Evolutionary conservation across 2,113 vertebrate species (phyloP).

Genomic region (human): GRCh38 chr7:85412001-85412500

Average conservation of each 20-base stretch:
- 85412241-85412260: not conserved
- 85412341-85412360: not conserved
- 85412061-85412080: not conserved
- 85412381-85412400: not conserved
- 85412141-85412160: not conserved
- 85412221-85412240: not conserved
- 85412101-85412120: not conserved
- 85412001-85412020: not conserved
- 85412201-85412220: not conserved
- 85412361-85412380: not conserved
- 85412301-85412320: not conserved
- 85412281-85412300: not conserved
- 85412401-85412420: not conserved
- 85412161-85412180: not conserved
- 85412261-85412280: not conserved
- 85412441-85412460: conserved; percentile 57
- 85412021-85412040: not conserved
- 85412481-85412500: conserved; percentile 65
- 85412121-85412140: not conserved
- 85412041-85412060: not conserved
- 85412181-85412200: not conserved
- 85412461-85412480: conserved; percentile 76
- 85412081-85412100: not conserved
- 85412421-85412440: not conserved
- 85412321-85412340: not conserved